Evolutionary conservation across 2,888 invertebrate species (phyloP), one percentile per base, ranked within the genome.

Genomic region (Tetragnatha montana): DNA sequence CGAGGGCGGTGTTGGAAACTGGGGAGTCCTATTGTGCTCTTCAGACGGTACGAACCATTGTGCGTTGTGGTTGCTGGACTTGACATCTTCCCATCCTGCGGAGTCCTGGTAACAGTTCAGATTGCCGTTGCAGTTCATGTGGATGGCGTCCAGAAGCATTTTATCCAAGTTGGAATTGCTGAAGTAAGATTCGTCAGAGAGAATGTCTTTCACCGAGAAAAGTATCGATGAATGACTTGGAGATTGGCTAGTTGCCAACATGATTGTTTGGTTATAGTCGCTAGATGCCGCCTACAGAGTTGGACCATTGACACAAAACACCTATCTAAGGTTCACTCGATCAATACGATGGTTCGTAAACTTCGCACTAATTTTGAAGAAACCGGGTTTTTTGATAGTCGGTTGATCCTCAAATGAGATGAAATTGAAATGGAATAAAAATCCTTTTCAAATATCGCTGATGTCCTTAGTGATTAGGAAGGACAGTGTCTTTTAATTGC

Each of bases 181-280:
- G 47, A 86, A 75, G 35, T 74, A 78, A 8, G 83, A 22, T 21
- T 89, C 89, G 12, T 86, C 89, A 6, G 86, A 22, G 14, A 89
- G 74, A 12, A 89, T 89, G 22, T 89, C 89, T 47, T 86, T 89
- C 14, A 89, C 89, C 3, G 89, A 89, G 49, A 89, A 89, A 14
- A 86, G 69, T 51, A 85, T 89, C 10, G 68, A 76, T 8, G 89
- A 78, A 6, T 86, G 81, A 51, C 71, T 86, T 69, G 70, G 35
- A 7, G 82, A 22, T 19, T 73, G 79, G 73, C 70, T 71, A 68
- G 76, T 86, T 10, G 89, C 81, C 71, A 89, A 82, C 89, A 89
- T 89, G 21, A 71, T 76, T 49, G 60, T 49, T 14, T 19, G 19
- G 19, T 71, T 35, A n/a, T 22, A 35, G 22, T 21, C 7, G 49